Evolutionary conservation across 2,797 vertebrate genomes (phyloP).

Genomic region (Cyclura pinguis): DNA sequence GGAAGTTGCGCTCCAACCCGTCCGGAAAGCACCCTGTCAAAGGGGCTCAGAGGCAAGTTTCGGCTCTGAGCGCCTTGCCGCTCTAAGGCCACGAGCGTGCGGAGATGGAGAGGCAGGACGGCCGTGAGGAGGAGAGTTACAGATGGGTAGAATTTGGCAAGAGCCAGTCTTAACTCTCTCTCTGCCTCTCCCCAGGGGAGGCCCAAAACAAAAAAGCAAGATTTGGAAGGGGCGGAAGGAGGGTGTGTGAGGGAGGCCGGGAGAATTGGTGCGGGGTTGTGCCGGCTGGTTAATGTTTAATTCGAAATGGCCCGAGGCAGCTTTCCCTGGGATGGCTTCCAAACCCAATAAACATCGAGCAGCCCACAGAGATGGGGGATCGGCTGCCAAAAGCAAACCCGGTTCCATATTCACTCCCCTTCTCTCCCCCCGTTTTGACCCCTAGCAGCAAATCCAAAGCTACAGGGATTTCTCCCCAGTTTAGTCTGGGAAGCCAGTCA

Average conservation of each 20-base stretch:
- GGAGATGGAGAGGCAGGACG: not conserved
- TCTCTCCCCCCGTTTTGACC: not conserved
- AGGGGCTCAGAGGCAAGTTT: not conserved
- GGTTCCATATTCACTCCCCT: not conserved
- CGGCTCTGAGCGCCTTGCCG: not conserved
- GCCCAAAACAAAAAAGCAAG: not conserved
- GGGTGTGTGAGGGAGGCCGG: no score
- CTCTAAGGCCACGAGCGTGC: conserved; percentile 3
- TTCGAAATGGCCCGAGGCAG: not conserved
- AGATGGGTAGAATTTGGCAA: not conserved
- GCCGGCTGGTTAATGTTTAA: conserved; percentile 2
- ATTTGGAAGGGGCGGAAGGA: no score
- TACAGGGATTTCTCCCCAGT: not conserved
- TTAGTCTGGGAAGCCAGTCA: not conserved
- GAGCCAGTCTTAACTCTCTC: not conserved
- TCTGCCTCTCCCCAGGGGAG: not conserved
- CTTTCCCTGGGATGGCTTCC: accelerated
- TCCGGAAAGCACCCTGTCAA: not conserved
- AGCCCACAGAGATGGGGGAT: not conserved
- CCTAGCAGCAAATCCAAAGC: not conserved
- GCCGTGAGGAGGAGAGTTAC: no score
- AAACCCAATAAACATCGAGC: conserved; percentile 21
- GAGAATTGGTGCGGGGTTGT: not conserved
- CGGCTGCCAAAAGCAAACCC: not conserved
- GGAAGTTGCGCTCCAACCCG: not conserved